phyloP scores from a whole-genome alignment of 1,140 invertebrate genomes.

The Alviniconcha marisindica region DNA sequence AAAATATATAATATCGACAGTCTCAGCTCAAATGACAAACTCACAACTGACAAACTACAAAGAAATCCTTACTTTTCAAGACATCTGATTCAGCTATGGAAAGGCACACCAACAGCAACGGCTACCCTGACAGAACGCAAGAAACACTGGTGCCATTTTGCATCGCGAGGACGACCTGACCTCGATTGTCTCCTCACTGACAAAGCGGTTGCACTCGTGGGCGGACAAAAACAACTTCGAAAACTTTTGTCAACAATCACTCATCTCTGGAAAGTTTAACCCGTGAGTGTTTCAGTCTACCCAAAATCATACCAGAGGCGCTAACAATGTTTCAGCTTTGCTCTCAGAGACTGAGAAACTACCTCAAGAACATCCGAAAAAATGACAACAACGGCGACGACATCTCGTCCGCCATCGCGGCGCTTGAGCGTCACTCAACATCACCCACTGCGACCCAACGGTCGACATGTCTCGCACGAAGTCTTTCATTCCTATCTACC shows the following conservation, averaged over 20 bases:
- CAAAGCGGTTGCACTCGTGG: not conserved
- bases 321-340: not conserved
- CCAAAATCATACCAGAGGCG: not conserved
- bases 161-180: not conserved
- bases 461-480: not conserved
- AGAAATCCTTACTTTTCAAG: too few relatives aligned
- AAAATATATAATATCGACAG: too few relatives aligned
- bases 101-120: not conserved
- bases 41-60: too few relatives aligned
- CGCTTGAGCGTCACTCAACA: not conserved
- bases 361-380: not conserved
- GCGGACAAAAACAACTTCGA: conserved; percentile 12
- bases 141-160: not conserved
- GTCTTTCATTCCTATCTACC: not conserved
- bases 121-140: not conserved
- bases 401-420: not conserved
- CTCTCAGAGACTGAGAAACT: not conserved
- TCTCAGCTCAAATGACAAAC: too few relatives aligned
- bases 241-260: conserved; percentile 15
- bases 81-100: too few relatives aligned
- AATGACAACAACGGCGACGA: conserved; percentile 16
- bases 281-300: not conserved
- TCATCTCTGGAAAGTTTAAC: not conserved
- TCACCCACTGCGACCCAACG: conserved; percentile 20
- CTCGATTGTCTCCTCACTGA: not conserved